Evolutionary conservation across 2,113 vertebrate species (phyloP).

Genomic region (Cynopterus brachyotis): DNA sequence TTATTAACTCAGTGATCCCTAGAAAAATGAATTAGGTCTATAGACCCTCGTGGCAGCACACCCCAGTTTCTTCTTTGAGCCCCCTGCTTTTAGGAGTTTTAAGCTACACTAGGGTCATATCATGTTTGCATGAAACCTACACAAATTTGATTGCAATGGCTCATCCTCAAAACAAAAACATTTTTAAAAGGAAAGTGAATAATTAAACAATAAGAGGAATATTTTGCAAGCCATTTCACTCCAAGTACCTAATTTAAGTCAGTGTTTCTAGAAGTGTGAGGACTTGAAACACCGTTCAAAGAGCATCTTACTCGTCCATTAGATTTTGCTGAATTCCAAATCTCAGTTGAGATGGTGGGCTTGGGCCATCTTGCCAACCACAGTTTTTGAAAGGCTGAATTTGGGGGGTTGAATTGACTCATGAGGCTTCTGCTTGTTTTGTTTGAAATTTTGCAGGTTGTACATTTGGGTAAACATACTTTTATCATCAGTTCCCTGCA

Average conservation of each 20-base stretch:
- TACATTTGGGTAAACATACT: neutral
- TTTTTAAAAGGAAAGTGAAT: neutral
- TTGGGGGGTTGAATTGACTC: neutral
- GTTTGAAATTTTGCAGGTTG: neutral
- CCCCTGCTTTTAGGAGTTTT: neutral
- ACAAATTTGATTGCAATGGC: neutral
- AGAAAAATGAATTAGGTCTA: neutral
- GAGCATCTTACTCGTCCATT: neutral
- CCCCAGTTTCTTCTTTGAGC: neutral
- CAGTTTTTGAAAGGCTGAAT: neutral
- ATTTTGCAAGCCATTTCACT: neutral
- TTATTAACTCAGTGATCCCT: neutral
- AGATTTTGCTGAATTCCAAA: neutral
- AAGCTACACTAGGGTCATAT: neutral
- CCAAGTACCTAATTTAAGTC: neutral
- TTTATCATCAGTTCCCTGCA: neutral
- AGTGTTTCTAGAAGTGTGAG: neutral
- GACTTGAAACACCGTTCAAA: neutral
- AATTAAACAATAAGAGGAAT: neutral
- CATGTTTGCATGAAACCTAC: neutral
- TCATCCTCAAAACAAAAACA: neutral
- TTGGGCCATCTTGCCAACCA: neutral
- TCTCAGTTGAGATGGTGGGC: neutral
- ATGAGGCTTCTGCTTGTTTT: neutral
- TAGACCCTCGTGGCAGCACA: neutral